These are phyloP conservation scores for Gopherus evgoodei DNA, from an alignment of 2,113 vertebrate species.

Conservation along the genomic window DNA sequence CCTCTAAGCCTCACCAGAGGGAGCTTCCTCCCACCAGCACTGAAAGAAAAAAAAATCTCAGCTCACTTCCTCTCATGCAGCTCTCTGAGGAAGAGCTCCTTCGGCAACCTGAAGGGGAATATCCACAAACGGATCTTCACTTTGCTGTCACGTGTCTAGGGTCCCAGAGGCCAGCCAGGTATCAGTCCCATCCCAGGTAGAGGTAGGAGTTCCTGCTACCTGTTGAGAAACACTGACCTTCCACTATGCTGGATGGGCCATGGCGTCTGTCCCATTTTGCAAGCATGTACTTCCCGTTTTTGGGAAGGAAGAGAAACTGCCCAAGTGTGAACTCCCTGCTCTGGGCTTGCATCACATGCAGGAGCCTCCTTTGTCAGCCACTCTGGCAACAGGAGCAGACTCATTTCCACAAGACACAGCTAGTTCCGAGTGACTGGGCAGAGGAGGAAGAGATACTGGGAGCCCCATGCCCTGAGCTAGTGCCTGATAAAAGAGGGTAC, in stretches of 20 bases:
- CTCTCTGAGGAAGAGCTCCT: background rate
- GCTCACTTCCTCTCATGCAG: background rate
- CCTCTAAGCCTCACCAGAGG: background rate
- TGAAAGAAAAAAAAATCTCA: background rate
- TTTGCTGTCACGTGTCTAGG: background rate
- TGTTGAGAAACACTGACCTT: slow-evolving; percentile 42
- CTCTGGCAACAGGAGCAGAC: background rate
- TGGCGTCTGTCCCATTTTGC: background rate
- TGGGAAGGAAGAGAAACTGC: fast-evolving
- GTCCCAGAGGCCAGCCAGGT: background rate
- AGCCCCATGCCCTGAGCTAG: background rate
- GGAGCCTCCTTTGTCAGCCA: background rate
- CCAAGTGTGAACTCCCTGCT: fast-evolving
- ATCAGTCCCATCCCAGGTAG: background rate
- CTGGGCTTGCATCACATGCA: fast-evolving
- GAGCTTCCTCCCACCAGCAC: background rate
- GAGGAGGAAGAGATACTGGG: background rate
- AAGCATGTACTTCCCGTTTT: slow-evolving; percentile 12
- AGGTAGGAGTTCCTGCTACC: slow-evolving; percentile 33
- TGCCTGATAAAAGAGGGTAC: background rate
- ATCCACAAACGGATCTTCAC: background rate
- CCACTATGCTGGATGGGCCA: background rate
- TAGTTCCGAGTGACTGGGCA: background rate
- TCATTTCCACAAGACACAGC: background rate
- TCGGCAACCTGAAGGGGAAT: fast-evolving